Evolutionary conservation across 2,888 invertebrate genomes (phyloP), one percentile per base, ranked within the genome.

Genomic region (Entomobrya proxima): DNA sequence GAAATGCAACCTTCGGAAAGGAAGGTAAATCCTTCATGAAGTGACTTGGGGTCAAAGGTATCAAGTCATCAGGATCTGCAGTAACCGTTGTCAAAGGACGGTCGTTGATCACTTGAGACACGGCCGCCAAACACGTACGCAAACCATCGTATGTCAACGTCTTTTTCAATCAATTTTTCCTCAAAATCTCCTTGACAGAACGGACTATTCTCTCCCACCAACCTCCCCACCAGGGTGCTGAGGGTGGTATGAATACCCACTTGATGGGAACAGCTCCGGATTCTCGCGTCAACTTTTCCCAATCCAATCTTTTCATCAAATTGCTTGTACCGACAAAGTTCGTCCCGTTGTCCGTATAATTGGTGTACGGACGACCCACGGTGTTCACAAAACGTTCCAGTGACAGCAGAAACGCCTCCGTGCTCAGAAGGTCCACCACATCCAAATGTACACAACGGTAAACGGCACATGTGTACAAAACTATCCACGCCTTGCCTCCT

Each of bases 151-250:
- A 58, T 11, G 52, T 76, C 9, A 55, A 1, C 9, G 15, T 52
- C 2, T 52, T n/a, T n/a, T n/a, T n/a, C n/a, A n/a, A n/a, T n/a
- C n/a, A n/a, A n/a, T n/a, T 76, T 24, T 35, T 52, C 55, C 21
- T 76, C 55, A 76, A 21, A 5, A 75, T 24, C 5, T 75, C 75
- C 24, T 76, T 76, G 2, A 55, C 15, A 13, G 35, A 30, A n/a
- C 76, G 9, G 2, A 76, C 76, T n/a, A 76, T 15, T 11, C 69
- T 37, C 69, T 69, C 37, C 37, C 69, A 69, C 37, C 69, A 69
- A n/a, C 69, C 69, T 69, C 69, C 69, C 69, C 69, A 69, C 69
- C 69, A 69, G 11, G 69, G 21, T 21, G 69, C 69, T 21, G 44
- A 21, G 3, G 44, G 40, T 40, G 69, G 69, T 1, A 21, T 69